A percentile compares a stretch with the other conserved stretches of the same genome.
Evolutionary conservation across 2,888 invertebrate genomes (phyloP).

Genomic region (Caenorhabditis doughertyi): DNA sequence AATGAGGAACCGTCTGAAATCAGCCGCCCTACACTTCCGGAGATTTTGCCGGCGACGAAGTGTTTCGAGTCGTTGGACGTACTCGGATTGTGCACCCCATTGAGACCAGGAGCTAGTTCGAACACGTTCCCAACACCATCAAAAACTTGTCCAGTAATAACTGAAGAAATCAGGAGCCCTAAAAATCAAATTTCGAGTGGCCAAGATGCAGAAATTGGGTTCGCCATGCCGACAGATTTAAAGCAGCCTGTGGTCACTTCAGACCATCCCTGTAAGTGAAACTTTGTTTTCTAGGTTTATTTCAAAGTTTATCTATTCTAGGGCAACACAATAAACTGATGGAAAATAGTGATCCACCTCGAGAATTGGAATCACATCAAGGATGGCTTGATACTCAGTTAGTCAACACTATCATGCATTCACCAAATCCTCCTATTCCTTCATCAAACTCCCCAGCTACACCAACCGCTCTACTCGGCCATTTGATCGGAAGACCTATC

Average conservation of each 20-base stretch:
- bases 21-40: constrained; percentile 56
- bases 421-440: constrained; percentile 28
- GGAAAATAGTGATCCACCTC: constrained; percentile 13
- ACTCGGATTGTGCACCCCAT: constrained; percentile 58
- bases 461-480: constrained; percentile 39
- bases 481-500: constrained; percentile 60
- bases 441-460: constrained; percentile 42
- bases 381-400: constrained; percentile 59
- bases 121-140: constrained; percentile 33
- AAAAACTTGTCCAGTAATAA: constrained; percentile 37
- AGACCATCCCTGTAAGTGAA: constrained; percentile 44
- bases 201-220: constrained; percentile 17
- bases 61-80: constrained; percentile 51
- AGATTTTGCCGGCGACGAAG: constrained; percentile 49
- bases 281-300: neutral
- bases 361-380: constrained; percentile 27
- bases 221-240: constrained; percentile 57
- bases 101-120: constrained; percentile 46
- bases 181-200: neutral
- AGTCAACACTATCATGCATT: constrained; percentile 60
- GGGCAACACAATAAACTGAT: constrained; percentile 35
- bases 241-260: constrained; percentile 53
- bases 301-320: neutral
- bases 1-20: neutral
- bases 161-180: constrained; percentile 20